Evolutionary conservation across 2,888 invertebrate genomes (phyloP).

Genomic region (Mimachlamys varia): DNA sequence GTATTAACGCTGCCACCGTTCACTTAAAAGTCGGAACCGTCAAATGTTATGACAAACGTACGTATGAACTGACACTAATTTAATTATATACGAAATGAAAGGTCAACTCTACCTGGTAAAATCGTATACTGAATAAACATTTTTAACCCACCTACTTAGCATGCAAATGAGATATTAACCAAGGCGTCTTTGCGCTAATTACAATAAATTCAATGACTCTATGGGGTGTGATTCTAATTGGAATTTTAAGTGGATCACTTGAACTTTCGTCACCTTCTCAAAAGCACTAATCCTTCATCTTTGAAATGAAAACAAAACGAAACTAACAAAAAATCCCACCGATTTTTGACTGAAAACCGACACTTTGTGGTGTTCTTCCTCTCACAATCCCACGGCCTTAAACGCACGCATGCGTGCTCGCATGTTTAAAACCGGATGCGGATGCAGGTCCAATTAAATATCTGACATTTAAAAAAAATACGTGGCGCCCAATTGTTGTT

Average conservation of each 20-base stretch:
- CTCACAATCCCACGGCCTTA: background rate
- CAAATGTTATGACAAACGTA: background rate
- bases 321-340: background rate
- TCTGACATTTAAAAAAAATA: background rate
- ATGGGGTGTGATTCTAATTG: background rate
- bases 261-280: conserved; percentile 1
- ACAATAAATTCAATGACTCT: background rate
- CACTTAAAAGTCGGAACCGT: background rate
- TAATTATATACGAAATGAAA: background rate
- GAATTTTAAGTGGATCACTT: background rate
- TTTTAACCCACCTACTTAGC: background rate
- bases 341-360: background rate
- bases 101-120: background rate
- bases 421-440: background rate
- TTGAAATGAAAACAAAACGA: background rate
- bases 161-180: background rate
- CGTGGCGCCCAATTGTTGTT: background rate
- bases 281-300: background rate
- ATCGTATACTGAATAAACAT: background rate
- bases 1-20: background rate
- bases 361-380: background rate
- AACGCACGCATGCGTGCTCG: background rate
- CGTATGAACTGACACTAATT: background rate
- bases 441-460: background rate
- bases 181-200: background rate